phyloP scores from a whole-genome alignment of 2,797 vertebrate species.

The Dendrocincla tyrannina region DNA sequence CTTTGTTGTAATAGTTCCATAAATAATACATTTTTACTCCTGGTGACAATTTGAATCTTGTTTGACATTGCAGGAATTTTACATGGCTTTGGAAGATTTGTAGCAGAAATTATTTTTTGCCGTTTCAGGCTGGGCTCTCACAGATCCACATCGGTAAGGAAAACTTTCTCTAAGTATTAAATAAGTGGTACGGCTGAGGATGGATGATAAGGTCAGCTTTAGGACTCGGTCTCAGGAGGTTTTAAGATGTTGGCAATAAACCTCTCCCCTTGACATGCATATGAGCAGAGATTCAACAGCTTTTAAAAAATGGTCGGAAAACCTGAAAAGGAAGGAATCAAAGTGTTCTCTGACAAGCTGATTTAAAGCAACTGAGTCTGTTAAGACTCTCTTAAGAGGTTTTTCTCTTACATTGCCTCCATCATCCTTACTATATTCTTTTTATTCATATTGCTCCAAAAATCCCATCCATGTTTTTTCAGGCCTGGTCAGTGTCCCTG shows the following conservation, averaged over 20 bases:
- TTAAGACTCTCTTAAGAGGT: not conserved
- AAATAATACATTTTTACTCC: not conserved
- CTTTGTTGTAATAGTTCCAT: not conserved
- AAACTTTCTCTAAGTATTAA: not conserved
- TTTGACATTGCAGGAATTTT: constrained; percentile 86
- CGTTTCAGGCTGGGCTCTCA: constrained; percentile 89
- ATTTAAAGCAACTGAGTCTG: not conserved
- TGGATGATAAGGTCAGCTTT: not conserved
- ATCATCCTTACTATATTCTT: not conserved
- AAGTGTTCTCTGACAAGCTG: not conserved
- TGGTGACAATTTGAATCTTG: not conserved
- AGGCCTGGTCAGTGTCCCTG: not conserved
- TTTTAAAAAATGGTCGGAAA: not conserved
- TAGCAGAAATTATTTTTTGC: constrained; percentile 92
- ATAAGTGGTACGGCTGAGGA: not conserved
- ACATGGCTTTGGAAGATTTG: constrained; percentile 88
- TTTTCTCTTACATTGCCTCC: not conserved
- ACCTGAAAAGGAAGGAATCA: not conserved
- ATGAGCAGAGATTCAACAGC: not conserved
- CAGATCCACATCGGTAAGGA: constrained; percentile 75
- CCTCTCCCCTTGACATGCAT: not conserved
- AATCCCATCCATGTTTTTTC: not conserved
- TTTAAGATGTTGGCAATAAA: not conserved
- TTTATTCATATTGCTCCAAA: not conserved
- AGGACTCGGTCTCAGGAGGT: not conserved